phyloP scores from a whole-genome alignment of 2,113 vertebrate species.

The Dolichotis patagonum region DNA sequence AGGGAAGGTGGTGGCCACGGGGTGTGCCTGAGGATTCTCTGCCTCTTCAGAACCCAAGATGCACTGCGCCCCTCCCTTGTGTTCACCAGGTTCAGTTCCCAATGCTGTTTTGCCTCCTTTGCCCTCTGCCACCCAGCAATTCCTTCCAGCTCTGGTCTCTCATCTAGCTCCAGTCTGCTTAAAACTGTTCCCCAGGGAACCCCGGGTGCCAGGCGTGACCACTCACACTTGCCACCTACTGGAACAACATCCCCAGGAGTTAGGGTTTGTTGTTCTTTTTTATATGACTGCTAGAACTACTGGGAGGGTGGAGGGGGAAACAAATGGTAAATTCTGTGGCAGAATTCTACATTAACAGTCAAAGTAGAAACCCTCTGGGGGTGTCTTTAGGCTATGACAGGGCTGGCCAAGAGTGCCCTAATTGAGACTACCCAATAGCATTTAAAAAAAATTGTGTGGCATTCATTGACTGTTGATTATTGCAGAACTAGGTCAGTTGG shows the following conservation, averaged over 20 bases:
- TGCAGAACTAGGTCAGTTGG: conserved; percentile 24
- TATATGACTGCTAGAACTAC: background rate
- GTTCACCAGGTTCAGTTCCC: background rate
- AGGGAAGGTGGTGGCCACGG: background rate
- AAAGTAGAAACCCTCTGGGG: background rate
- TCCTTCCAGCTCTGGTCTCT: background rate
- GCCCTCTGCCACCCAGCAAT: background rate
- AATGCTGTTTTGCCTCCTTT: accelerated
- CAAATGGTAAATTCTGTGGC: background rate
- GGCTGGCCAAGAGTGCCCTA: background rate
- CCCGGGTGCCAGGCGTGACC: background rate
- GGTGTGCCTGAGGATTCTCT: background rate
- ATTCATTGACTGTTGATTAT: background rate
- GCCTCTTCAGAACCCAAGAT: background rate
- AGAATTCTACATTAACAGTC: background rate
- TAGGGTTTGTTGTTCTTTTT: background rate
- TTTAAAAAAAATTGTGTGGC: background rate
- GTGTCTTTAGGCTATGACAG: background rate
- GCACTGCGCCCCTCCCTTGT: accelerated
- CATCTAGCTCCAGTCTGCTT: background rate
- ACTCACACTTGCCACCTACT: background rate
- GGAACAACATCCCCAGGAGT: background rate
- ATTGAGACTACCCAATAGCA: background rate
- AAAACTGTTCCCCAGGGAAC: accelerated
- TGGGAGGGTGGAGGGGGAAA: background rate